Conservation (phyloP, 2,797 vertebrate species). For the Urosaurus nigricauda region DNA sequence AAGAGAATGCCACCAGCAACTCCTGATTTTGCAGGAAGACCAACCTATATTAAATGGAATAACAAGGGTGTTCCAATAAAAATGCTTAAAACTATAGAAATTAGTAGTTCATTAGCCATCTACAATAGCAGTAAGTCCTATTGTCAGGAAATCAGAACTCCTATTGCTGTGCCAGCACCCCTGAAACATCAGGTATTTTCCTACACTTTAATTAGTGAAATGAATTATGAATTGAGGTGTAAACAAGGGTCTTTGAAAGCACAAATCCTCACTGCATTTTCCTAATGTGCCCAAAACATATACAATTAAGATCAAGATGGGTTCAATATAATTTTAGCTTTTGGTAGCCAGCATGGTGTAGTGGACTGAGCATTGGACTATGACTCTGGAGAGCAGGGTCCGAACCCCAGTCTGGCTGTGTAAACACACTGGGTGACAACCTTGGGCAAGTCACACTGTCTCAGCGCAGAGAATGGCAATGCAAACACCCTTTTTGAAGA, state of each 20-base stretch:
- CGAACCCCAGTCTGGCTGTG: too few species aligned
- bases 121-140: neutral
- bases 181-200: neutral
- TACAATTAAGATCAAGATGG: neutral
- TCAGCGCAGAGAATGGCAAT: too few species aligned
- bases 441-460: too few species aligned
- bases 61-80: constrained; percentile 27
- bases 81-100: neutral
- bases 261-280: neutral
- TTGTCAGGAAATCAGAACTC: neutral
- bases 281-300: neutral
- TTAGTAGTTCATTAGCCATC: neutral
- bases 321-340: neutral
- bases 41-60: constrained; percentile 83
- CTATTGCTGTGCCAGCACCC: neutral
- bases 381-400: too few species aligned
- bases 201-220: neutral
- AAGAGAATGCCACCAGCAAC: constrained; percentile 95
- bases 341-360: neutral
- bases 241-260: neutral
- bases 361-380: too few species aligned
- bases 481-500: too few species aligned
- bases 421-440: too few species aligned
- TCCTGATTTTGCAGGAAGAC: constrained; percentile 95
- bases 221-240: neutral